Evolutionary conservation across 1,140 invertebrate species (phyloP), one percentile per base, ranked within the genome.

Genomic region (Neelides sp.): DNA sequence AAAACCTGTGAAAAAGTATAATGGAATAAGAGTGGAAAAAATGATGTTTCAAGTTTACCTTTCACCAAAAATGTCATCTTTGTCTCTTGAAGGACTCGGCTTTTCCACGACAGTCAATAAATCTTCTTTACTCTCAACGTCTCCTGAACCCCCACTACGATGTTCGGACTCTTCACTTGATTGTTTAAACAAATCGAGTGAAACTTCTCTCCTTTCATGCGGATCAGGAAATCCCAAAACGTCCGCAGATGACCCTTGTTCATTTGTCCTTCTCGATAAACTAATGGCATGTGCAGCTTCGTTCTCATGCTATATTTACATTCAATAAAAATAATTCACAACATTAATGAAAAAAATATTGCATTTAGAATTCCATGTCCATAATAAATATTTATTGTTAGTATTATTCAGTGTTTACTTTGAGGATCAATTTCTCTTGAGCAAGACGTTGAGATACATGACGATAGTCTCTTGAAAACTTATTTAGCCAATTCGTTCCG

Each of bases 401-500:
- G 15, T 39, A 39, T 13, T 15, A 39, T 19, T 39, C 19, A 24
- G n/a, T n/a, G 22, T 48, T 62, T 67, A 86, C 85, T 75, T 94
- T 95, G 2, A 94, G 70, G 45, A 77, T 66, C 65, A 83, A 83
- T 67, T 93, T 93, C 63, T 78, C 75, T 39, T 69, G 63, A 7
- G 69, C 62, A 19, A 78, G 65, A 39, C 69, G 67, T 40, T 79
- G 77, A 5, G 90, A 82, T 0, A 98, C 85, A 64, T 90, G 92
- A 61, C 93, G 76, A 70, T 96, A 95, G 69, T 96, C 90, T 26
- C 82, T 74, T 0, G 92, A 96, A 53, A 91, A 83, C 54, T 73
- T 75, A 71, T 96, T 93, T 28, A 96, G 69, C 52, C 82, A 78
- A 41, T 74, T 77, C 4, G 89, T 95, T n/a, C 88, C 63, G n/a